Conservation (phyloP, 2,797 vertebrate species). For the Lutjanus argentimaculatus region DNA sequence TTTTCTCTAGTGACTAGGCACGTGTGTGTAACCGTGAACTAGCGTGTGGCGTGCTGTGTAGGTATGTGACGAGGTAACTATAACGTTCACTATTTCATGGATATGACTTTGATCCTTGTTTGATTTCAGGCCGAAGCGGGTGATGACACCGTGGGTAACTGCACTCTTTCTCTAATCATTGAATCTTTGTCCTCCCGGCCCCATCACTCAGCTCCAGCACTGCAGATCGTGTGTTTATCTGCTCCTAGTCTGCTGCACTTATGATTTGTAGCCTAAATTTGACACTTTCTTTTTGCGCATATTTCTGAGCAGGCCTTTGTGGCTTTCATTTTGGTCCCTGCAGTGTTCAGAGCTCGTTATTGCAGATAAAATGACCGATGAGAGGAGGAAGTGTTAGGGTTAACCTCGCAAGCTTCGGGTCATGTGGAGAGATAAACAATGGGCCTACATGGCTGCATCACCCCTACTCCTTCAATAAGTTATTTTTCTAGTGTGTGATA, state of each 20-base stretch:
- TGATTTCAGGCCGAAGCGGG: constrained; percentile 72
- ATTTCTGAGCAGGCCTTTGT: constrained; percentile 21
- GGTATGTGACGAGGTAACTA: constrained; percentile 88
- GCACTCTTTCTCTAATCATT: constrained; percentile 65
- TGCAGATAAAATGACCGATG: constrained; percentile 25
- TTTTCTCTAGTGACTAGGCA: constrained; percentile 90
- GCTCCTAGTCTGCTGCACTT: constrained; percentile 42
- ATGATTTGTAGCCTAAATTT: background rate
- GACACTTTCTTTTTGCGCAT: background rate
- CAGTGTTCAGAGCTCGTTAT: background rate
- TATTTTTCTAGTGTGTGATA: constrained; percentile 78
- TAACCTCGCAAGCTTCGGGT: constrained; percentile 53
- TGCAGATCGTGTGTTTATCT: constrained; percentile 40
- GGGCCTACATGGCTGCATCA: constrained; percentile 62
- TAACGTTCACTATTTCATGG: constrained; percentile 84
- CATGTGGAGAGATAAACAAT: constrained; percentile 40
- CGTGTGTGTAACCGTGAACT: constrained; percentile 86
- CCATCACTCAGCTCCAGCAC: constrained; percentile 40
- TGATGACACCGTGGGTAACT: constrained; percentile 77
- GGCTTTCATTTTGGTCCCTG: constrained; percentile 17
- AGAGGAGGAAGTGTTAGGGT: constrained; percentile 44
- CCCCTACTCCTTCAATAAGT: constrained; percentile 65
- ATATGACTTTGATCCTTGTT: constrained; percentile 80
- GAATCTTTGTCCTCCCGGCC: constrained; percentile 53
- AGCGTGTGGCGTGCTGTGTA: constrained; percentile 87